Percentiles rank a stretch among this genome's conserved stretches.
These are phyloP conservation scores for Onchidella celtica DNA, from an alignment of 2,888 invertebrate genomes.

Conservation along the genomic window DNA sequence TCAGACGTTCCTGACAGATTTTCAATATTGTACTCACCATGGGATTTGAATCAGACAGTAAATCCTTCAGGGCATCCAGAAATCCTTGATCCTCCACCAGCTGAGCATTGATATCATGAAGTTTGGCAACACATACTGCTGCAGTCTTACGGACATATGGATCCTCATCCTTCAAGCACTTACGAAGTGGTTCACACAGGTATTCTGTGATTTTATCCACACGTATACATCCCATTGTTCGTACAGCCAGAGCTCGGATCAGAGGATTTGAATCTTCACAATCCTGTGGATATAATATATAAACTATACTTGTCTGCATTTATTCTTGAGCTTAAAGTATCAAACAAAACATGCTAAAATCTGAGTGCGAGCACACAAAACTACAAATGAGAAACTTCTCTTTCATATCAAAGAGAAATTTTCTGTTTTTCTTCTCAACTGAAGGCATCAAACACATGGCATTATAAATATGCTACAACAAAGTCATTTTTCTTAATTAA, in stretches of 20 bases:
- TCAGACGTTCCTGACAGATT: no score
- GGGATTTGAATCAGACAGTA: slow-evolving; percentile 98
- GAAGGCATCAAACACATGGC: no score
- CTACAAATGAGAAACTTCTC: no score
- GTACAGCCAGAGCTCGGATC: slow-evolving; percentile 97
- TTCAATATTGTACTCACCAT: slow-evolving; percentile 88
- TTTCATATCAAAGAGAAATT: no score
- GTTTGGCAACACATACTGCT: slow-evolving; percentile 98
- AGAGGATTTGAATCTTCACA: slow-evolving; percentile 99
- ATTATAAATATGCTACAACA: no score
- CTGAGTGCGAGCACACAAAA: no score
- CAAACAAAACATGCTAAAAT: no score
- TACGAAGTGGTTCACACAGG: slow-evolving; percentile 97
- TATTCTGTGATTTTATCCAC: slow-evolving; percentile 99
- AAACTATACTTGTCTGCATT: background rate
- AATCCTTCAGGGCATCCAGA: slow-evolving; percentile 96
- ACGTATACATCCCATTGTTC: slow-evolving; percentile 99
- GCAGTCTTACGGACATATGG: slow-evolving; percentile 92
- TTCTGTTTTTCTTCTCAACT: no score
- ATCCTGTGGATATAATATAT: slow-evolving; percentile 85
- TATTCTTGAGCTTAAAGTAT: no score
- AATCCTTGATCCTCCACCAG: slow-evolving; percentile 94
- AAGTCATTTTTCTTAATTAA: no score
- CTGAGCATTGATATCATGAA: slow-evolving; percentile 94
- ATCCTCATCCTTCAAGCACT: slow-evolving; percentile 82